Percentiles rank a stretch among this genome's conserved stretches.
Evolutionary conservation across 2,797 vertebrate genomes (phyloP).

Genomic region (Esox lucius): DNA sequence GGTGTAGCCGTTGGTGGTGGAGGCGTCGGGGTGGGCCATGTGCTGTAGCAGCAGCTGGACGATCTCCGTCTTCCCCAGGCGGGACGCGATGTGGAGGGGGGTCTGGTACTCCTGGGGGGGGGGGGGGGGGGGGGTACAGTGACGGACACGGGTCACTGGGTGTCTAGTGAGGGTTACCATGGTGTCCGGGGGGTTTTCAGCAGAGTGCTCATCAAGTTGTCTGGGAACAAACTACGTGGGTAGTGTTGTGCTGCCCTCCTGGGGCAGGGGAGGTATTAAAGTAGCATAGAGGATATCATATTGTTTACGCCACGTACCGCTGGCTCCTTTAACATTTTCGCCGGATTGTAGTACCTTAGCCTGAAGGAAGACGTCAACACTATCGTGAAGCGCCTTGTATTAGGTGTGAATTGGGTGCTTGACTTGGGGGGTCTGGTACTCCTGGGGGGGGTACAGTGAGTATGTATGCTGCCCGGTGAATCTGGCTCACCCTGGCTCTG

Average conservation of each 20-base stretch:
- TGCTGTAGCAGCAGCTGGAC: constrained; percentile 96
- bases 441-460: too few species aligned
- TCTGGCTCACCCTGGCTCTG: constrained; percentile 87
- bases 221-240: background rate
- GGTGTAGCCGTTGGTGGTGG: constrained; percentile 93
- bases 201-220: background rate
- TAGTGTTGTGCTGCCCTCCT: background rate
- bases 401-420: background rate
- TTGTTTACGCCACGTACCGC: too few species aligned
- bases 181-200: background rate
- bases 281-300: background rate
- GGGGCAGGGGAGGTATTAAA: background rate
- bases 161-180: background rate
- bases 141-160: background rate
- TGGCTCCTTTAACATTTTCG: too few species aligned
- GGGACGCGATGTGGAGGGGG: constrained; percentile 95
- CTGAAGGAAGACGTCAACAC: too few species aligned
- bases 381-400: background rate
- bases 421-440: too few species aligned
- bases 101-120: constrained; percentile 92
- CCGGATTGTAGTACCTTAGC: too few species aligned
- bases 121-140: constrained; percentile 41
- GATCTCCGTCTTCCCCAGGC: constrained; percentile 96
- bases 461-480: background rate
- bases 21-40: constrained; percentile 96